Evolutionary conservation across 2,888 invertebrate genomes (phyloP).

Genomic region (Anodontia alba): DNA sequence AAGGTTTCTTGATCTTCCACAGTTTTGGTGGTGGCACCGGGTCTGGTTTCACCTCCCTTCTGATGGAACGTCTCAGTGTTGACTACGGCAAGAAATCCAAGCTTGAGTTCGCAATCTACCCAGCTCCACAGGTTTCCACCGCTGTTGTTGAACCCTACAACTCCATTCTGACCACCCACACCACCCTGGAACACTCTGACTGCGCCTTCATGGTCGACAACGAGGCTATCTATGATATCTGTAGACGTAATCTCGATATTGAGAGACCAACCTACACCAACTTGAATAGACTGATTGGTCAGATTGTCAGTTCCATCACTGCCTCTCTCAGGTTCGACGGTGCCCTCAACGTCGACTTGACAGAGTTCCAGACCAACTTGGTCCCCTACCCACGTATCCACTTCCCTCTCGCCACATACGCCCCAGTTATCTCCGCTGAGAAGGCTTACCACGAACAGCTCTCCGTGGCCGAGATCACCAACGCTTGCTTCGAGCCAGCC

Average conservation of each 20-base stretch:
- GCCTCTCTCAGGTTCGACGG: slow-evolving; percentile 93
- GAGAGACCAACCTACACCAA: slow-evolving; percentile 94
- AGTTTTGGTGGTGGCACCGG: slow-evolving; percentile 83
- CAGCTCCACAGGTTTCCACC: slow-evolving; percentile 87
- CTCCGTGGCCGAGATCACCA: slow-evolving; percentile 78
- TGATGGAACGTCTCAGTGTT: slow-evolving; percentile 82
- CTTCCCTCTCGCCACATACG: slow-evolving; percentile 93
- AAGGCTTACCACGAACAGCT: slow-evolving; percentile 96
- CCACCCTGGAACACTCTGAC: slow-evolving; percentile 82
- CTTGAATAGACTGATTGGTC: slow-evolving; percentile 96
- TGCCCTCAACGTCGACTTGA: slow-evolving; percentile 89
- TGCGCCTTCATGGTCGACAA: slow-evolving; percentile 94
- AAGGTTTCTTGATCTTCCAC: slow-evolving; percentile 84
- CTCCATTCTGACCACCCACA: slow-evolving; percentile 88
- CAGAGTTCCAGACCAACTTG: slow-evolving; percentile 86
- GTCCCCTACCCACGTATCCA: slow-evolving; percentile 88
- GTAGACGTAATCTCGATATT: slow-evolving; percentile 93
- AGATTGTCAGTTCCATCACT: slow-evolving; percentile 87
- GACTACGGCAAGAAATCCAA: slow-evolving; percentile 82
- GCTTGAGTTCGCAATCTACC: slow-evolving; percentile 88
- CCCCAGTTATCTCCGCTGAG: slow-evolving; percentile 96
- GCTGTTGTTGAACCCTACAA: slow-evolving; percentile 98
- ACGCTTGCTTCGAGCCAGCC: slow-evolving; percentile 78
- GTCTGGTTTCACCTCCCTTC: slow-evolving; percentile 83
- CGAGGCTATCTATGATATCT: slow-evolving; percentile 90